Conservation (phyloP, 2,797 vertebrate species). For the Lagorchestes hirsutus region DNA sequence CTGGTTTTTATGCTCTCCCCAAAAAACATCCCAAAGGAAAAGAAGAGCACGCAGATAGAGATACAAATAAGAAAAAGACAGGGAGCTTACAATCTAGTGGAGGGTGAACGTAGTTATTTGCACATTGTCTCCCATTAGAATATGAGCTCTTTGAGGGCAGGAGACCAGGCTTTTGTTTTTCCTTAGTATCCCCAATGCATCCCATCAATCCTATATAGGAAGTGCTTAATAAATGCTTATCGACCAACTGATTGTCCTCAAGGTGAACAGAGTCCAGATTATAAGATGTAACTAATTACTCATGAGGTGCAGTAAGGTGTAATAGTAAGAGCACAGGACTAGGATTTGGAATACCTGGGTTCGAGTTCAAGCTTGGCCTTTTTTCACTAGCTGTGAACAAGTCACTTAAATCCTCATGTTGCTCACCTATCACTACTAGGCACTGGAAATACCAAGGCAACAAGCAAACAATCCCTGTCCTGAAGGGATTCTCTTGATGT, state of each 20-base stretch:
- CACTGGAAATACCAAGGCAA: not conserved
- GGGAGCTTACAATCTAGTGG: not conserved
- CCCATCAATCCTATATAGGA: not conserved
- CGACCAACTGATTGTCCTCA: not conserved
- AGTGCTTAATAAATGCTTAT: constrained; percentile 27
- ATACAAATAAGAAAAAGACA: not conserved
- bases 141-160: not conserved
- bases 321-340: not conserved
- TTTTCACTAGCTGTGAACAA: not conserved
- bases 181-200: not conserved
- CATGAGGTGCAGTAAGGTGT: not conserved
- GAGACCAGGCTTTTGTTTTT: not conserved
- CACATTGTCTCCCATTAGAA: not conserved
- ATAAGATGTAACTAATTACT: not conserved
- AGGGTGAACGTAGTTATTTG: not conserved
- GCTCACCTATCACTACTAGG: not conserved
- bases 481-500: not conserved
- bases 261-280: not conserved
- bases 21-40: not conserved
- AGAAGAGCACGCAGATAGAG: not conserved
- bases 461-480: not conserved
- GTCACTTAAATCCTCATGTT: not conserved
- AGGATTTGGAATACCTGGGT: not conserved
- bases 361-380: not conserved
- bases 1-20: not conserved